phyloP scores from a whole-genome alignment of 2,113 vertebrate genomes.

The Chloropsis cyanopogon region DNA sequence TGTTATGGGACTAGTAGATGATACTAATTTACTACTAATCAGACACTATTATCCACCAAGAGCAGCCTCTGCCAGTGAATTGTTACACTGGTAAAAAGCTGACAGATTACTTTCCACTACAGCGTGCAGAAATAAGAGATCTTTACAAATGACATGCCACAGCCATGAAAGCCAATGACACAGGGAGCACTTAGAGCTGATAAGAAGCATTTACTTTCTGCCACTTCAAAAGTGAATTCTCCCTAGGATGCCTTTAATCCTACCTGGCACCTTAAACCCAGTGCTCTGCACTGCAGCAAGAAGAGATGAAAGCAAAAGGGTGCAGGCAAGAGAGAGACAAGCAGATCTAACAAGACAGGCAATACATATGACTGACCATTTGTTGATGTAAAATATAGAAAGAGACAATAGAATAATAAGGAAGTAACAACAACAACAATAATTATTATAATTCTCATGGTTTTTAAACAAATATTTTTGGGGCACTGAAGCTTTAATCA shows the following conservation, averaged over 20 bases:
- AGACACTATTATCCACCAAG: neutral
- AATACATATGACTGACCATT: neutral
- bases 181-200: slow-evolving; percentile 32
- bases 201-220: slow-evolving; percentile 52
- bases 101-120: slow-evolving; percentile 31
- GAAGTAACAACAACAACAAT: neutral
- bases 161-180: slow-evolving; percentile 48
- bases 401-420: neutral
- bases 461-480: neutral
- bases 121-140: slow-evolving; percentile 26
- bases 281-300: slow-evolving; percentile 8
- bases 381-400: neutral
- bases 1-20: neutral
- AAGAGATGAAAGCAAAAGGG: slow-evolving; percentile 48
- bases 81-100: slow-evolving; percentile 16
- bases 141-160: slow-evolving; percentile 21
- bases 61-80: neutral
- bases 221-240: slow-evolving; percentile 66
- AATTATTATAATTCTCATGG: neutral
- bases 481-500: neutral
- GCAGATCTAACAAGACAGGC: slow-evolving; percentile 13
- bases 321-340: slow-evolving; percentile 2
- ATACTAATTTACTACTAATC: slow-evolving; percentile 31
- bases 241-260: slow-evolving; percentile 64
- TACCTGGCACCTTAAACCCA: slow-evolving; percentile 60